Evolutionary conservation across 2,797 vertebrate species (phyloP).

Genomic region (Manis javanica): DNA sequence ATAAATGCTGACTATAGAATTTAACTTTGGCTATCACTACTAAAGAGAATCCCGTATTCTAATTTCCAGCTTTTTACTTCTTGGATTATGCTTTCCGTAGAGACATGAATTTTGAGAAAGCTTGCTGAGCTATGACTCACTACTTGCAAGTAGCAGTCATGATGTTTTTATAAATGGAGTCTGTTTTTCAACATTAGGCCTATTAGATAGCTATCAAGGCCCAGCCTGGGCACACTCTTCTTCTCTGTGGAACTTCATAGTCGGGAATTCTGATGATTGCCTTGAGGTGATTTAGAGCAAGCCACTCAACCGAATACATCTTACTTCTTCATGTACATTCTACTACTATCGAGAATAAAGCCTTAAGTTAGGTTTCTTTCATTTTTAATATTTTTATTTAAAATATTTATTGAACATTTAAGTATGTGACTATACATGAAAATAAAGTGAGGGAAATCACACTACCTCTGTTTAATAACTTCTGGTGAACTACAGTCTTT

Average conservation of each 20-base stretch:
- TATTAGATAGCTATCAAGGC: neutral
- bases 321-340: neutral
- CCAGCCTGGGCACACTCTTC: neutral
- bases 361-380: neutral
- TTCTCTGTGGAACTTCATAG: neutral
- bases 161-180: neutral
- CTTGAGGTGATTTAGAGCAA: neutral
- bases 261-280: neutral
- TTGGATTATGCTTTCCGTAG: neutral
- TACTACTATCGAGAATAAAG: neutral
- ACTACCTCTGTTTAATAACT: neutral
- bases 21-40: neutral
- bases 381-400: constrained; percentile 48
- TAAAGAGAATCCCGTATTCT: neutral
- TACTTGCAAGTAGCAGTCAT: neutral
- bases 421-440: constrained; percentile 30
- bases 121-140: neutral
- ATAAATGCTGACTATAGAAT: neutral
- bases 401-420: constrained; percentile 44
- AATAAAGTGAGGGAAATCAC: neutral
- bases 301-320: neutral
- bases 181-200: neutral
- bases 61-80: neutral
- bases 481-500: constrained; percentile 30
- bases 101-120: neutral